These are phyloP conservation scores for Halictus ligatus DNA, from an alignment of 2,888 invertebrate species.

Conservation along the genomic window DNA sequence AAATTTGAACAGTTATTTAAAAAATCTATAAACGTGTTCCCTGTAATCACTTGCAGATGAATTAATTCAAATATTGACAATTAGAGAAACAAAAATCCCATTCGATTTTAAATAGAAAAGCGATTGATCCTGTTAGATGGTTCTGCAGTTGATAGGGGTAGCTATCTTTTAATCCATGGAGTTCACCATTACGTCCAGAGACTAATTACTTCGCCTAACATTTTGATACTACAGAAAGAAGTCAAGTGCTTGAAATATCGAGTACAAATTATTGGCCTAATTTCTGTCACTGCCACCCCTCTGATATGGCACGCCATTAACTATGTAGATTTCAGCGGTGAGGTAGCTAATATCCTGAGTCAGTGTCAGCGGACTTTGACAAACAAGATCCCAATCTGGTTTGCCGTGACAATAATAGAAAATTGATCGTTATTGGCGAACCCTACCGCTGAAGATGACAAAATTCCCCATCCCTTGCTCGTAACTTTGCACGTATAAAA, in stretches of 20 bases:
- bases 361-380: slow-evolving; percentile 63
- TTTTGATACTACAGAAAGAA: background rate
- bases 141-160: too few relatives aligned
- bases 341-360: slow-evolving; percentile 78
- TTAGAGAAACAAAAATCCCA: too few relatives aligned
- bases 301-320: slow-evolving; percentile 48
- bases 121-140: too few relatives aligned
- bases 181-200: background rate
- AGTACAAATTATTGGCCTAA: slow-evolving; percentile 31
- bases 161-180: background rate
- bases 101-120: too few relatives aligned
- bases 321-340: slow-evolving; percentile 62
- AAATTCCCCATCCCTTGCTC: background rate
- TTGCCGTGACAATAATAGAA: slow-evolving; percentile 6
- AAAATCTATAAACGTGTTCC: too few relatives aligned
- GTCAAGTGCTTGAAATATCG: background rate
- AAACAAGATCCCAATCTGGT: slow-evolving; percentile 30
- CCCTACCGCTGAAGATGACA: background rate
- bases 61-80: too few relatives aligned
- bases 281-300: slow-evolving; percentile 55
- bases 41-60: too few relatives aligned
- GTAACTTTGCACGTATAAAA: background rate
- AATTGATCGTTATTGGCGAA: background rate
- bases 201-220: background rate
- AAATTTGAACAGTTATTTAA: too few relatives aligned